Base-by-base conservation (phyloP, 2,888 invertebrate species). In the Spisula subtruncata region DNA sequence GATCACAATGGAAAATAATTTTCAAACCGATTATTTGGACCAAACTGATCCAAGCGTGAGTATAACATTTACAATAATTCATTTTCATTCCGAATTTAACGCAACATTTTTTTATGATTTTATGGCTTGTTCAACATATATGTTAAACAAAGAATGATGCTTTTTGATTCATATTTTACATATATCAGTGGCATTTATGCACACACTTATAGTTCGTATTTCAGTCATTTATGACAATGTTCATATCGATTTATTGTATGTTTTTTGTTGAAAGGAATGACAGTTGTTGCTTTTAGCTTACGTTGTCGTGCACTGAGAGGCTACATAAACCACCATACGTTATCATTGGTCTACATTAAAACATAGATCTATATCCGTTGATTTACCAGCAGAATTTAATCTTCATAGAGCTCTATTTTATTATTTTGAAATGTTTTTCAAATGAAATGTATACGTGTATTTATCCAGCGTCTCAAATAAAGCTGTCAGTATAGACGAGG, bases 1-100 rank as follows among this genome's bases (percentile, higher is more conserved):
- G 92, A 91, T 92, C 60, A 92, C 91, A n/a, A 92, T 92, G 92
- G 92, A 92, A 20, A 90, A 87, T 88, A 88, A 35, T 41, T 91
- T 87, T 87, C 91, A 90, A 87, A 88, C 86, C 18, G 91, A 91
- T 83, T 91, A 86, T 79, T 66, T 91, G 90, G 91, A 91, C 81
- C 88, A 87, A 85, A 60, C 54, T 12, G 91, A 91, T 75, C 88
- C 86, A 4, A 89, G 71, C 54, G 91, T 91, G 71, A 91, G 91
- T 91, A 83, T n/a, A 66, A 60, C 0, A n/a, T 16, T 16, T 51
- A 66, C 60, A 32, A 29, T 75, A 32, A 75, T 35, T 32, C 16
- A 75, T 75, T 75, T 16, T 35, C 35, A 25, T 75, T 32, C 32
- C 6, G 75, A 75, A 35, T 75, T 75, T 66, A 25, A 66, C 25